Conservation (phyloP, 2,888 invertebrate genomes). For the Tenthredo scrophulariae region DNA sequence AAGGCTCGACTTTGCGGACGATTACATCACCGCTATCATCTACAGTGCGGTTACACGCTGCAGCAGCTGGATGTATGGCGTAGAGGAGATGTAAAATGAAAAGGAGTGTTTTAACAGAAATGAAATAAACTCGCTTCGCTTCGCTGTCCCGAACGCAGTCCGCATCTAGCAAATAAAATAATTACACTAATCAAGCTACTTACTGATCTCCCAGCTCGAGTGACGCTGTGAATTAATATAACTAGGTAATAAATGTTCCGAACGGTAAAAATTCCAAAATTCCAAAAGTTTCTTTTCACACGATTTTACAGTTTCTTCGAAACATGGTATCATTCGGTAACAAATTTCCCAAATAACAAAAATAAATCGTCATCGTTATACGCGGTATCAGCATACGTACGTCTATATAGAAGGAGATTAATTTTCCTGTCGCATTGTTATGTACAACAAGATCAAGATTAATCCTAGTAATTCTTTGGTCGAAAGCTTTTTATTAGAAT, state of each 20-base stretch:
- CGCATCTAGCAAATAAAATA: conserved; percentile 18
- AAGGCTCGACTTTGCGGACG: neutral
- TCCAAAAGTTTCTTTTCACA: too few relatives aligned
- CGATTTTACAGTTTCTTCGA: too few relatives aligned
- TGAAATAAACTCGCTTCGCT: neutral
- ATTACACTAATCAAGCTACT: conserved; percentile 30
- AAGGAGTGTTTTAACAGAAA: conserved; percentile 18
- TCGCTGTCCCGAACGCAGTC: neutral
- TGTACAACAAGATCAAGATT: neutral
- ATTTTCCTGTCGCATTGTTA: too few relatives aligned
- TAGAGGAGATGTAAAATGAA: neutral
- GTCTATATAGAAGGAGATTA: too few relatives aligned
- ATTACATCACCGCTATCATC: conserved; percentile 22
- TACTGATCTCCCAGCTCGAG: neutral
- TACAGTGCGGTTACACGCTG: neutral
- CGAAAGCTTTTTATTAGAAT: neutral
- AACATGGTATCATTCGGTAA: too few relatives aligned
- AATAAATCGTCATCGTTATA: too few relatives aligned
- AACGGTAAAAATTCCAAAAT: neutral
- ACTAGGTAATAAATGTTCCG: too few relatives aligned
- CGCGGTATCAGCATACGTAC: too few relatives aligned
- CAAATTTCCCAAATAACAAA: too few relatives aligned
- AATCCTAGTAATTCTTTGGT: neutral
- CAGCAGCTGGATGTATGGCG: neutral
- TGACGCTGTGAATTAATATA: neutral